A percentile compares a stretch with the other conserved stretches of the same genome.
phyloP scores from a whole-genome alignment of 2,797 vertebrate genomes.

The Argentina silus region DNA sequence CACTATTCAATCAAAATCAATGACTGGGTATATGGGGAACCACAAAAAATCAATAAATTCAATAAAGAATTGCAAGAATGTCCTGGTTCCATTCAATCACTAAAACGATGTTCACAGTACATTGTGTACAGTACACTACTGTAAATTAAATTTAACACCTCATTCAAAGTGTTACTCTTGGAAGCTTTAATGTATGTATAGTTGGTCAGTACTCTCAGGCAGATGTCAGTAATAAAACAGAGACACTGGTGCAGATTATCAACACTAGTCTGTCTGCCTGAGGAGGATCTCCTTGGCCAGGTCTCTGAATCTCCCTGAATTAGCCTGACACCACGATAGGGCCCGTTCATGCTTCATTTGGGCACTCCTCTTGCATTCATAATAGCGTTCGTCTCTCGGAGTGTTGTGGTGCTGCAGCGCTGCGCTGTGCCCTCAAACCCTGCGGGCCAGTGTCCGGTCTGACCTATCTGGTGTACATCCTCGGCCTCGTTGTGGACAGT shows the following conservation, averaged over 20 bases:
- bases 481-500: background rate
- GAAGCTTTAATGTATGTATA: too few species aligned
- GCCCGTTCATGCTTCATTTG: constrained; percentile 60
- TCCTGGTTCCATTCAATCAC: too few species aligned
- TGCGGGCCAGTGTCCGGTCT: background rate
- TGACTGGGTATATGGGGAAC: too few species aligned
- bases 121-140: too few species aligned
- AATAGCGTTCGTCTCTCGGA: constrained; percentile 47
- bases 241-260: background rate
- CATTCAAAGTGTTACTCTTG: too few species aligned
- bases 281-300: constrained; percentile 21
- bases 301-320: constrained; percentile 43
- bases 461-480: background rate
- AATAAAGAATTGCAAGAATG: too few species aligned
- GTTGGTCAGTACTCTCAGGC: background rate
- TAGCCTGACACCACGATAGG: constrained; percentile 54
- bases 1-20: too few species aligned
- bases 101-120: too few species aligned
- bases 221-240: background rate
- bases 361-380: constrained; percentile 62
- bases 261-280: background rate
- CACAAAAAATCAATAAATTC: too few species aligned
- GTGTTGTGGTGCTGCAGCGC: constrained; percentile 10
- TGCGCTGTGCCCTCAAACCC: background rate
- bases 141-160: too few species aligned